Evolutionary conservation across 2,113 vertebrate genomes (phyloP), one percentile per base, ranked within the genome.

Genomic region (Indri indri): DNA sequence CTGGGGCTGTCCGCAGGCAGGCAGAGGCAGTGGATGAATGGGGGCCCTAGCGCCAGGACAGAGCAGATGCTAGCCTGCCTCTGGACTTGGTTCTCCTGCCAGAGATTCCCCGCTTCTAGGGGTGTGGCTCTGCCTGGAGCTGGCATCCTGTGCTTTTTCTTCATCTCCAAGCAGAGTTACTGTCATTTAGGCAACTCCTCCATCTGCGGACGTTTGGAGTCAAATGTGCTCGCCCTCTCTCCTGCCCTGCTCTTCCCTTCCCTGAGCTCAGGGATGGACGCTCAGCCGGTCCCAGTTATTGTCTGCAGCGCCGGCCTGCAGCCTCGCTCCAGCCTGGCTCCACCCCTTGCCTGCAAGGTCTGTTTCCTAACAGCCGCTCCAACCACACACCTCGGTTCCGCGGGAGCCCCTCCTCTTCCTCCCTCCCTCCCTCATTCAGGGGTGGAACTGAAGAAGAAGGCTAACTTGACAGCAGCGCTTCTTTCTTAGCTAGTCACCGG

Each of bases 351-450:
- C 88, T 90, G 98, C 92, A 97, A 98, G 97, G 57, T 63, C 97
- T 97, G 96, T 96, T 98, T 98, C 96, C 86, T 95, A 98, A 97
- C 87, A 61, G 96, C 92, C 97, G 94, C 95, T 73, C 96, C 61
- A 98, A 98, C 97, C 96, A 97, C 98, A 42, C 86, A 96, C 97
- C 98, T 98, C 96, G 95, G 61, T 98, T 98, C 96, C 54, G 91
- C 95, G 77, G 74, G 97, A 97, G 98, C 98, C 97, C 98, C 98
- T 98, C 98, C 98, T 98, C 98, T 97, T 97, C 96, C 96, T 97
- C 98, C 98, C 96, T 97, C 98, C 98, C 98, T 98, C 98, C 99
- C 95, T 92, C 98, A 66, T 97, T 97, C 94, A 97, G 95, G 98
- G 98, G 98, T 98, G 98, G 99, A 97, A 97, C 98, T 93, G 96